phyloP scores from a whole-genome alignment of 2,888 invertebrate genomes.

The Papilio demoleus region DNA sequence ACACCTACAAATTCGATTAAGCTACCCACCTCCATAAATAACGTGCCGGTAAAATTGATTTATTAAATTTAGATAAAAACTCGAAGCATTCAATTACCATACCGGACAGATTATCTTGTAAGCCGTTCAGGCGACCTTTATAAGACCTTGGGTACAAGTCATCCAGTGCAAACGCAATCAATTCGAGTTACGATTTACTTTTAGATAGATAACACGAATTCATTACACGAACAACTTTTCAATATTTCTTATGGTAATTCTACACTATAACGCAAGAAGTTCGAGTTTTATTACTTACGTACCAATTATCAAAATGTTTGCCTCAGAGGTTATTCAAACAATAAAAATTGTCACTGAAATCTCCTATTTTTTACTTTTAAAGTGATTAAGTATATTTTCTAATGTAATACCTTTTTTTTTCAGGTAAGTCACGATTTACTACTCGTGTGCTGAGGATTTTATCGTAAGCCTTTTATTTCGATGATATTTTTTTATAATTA shows the following conservation, averaged over 20 bases:
- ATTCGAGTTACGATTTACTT: background rate
- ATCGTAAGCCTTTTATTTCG: constrained; percentile 10
- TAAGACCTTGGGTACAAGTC: constrained; percentile 25
- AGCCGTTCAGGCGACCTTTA: constrained; percentile 32
- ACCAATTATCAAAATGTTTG: too few relatives aligned
- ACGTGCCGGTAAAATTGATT: constrained; percentile 31
- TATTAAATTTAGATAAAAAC: constrained; percentile 29
- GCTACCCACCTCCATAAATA: constrained; percentile 23
- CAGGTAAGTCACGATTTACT: constrained; percentile 57
- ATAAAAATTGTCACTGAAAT: too few relatives aligned
- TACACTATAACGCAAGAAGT: too few relatives aligned
- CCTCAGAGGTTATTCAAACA: too few relatives aligned
- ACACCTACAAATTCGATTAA: constrained; percentile 30
- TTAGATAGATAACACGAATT: background rate
- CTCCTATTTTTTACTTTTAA: background rate
- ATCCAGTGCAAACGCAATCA: constrained; percentile 23
- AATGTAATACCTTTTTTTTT: constrained; percentile 48
- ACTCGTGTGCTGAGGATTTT: background rate
- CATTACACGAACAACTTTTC: background rate
- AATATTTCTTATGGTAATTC: too few relatives aligned
- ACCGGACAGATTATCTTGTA: constrained; percentile 21
- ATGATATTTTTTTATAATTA: too few relatives aligned
- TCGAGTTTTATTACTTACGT: too few relatives aligned
- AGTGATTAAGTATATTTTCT: background rate
- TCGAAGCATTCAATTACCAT: constrained; percentile 29